Evolutionary conservation across 1,140 invertebrate species (phyloP).

Genomic region (Luehdorfia chinensis): DNA sequence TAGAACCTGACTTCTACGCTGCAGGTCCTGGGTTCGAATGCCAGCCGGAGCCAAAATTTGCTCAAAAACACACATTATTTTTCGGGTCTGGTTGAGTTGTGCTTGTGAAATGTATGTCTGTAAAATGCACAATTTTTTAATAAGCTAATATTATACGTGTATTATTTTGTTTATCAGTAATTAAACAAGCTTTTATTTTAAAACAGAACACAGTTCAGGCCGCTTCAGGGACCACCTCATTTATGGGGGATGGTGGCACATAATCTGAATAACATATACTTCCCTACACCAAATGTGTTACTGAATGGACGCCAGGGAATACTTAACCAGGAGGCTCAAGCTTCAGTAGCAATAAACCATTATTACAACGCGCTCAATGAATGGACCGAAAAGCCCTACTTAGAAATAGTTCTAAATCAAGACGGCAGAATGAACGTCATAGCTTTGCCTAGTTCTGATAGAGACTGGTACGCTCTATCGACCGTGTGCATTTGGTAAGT

Average conservation of each 20-base stretch:
- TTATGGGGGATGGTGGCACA: slow-evolving; percentile 64
- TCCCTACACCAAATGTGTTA: slow-evolving; percentile 35
- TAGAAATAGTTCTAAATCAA: slow-evolving; percentile 44
- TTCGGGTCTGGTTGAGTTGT: too few relatives aligned
- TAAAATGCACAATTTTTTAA: too few relatives aligned
- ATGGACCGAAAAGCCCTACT: slow-evolving; percentile 44
- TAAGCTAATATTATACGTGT: too few relatives aligned
- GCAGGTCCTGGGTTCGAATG: too few relatives aligned
- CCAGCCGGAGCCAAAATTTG: too few relatives aligned
- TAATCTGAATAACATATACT: slow-evolving; percentile 40
- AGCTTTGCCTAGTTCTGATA: slow-evolving; percentile 50
- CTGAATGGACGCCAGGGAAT: slow-evolving; percentile 38
- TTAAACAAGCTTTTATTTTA: slow-evolving; percentile 11
- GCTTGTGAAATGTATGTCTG: too few relatives aligned
- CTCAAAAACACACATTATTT: too few relatives aligned
- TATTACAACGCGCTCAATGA: slow-evolving; percentile 41
- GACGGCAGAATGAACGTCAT: slow-evolving; percentile 42
- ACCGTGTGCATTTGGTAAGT: slow-evolving; percentile 62
- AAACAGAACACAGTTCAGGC: slow-evolving; percentile 43
- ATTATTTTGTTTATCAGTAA: too few relatives aligned
- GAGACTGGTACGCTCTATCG: slow-evolving; percentile 52
- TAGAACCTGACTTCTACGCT: too few relatives aligned
- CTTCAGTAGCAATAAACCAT: slow-evolving; percentile 42
- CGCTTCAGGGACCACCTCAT: slow-evolving; percentile 37
- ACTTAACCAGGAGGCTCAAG: slow-evolving; percentile 36